Evolutionary conservation across 1,140 invertebrate genomes (phyloP).

Genomic region (Leptopilina boulardi): DNA sequence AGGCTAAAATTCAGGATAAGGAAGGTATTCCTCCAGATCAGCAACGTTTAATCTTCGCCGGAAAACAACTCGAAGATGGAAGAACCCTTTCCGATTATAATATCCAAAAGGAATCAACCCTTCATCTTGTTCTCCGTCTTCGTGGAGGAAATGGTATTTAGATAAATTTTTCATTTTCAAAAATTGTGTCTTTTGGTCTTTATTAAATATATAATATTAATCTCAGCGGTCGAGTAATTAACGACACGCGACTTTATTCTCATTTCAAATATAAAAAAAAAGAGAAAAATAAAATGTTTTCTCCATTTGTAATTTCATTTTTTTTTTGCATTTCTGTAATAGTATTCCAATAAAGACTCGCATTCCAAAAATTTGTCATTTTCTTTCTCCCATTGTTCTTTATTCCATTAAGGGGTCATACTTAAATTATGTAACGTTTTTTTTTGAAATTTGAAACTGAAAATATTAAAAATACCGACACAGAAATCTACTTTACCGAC

Average conservation of each 20-base stretch:
- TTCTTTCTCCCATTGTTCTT: no score
- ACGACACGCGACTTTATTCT: neutral
- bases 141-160: slow-evolving; percentile 55
- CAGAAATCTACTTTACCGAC: no score
- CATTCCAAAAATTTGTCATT: neutral
- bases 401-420: no score
- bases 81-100: slow-evolving; percentile 77
- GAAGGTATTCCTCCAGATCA: slow-evolving; percentile 77
- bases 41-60: slow-evolving; percentile 75
- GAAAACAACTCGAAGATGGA: slow-evolving; percentile 79
- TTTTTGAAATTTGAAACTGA: no score
- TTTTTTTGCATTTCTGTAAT: slow-evolving; percentile 46
- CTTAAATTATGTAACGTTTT: no score
- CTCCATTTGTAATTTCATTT: slow-evolving; percentile 71
- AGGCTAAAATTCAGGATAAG: slow-evolving; percentile 79
- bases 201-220: no score
- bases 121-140: slow-evolving; percentile 60
- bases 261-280: no score
- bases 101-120: slow-evolving; percentile 69
- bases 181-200: no score
- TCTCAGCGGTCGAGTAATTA: slow-evolving; percentile 78
- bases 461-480: no score
- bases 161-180: slow-evolving; percentile 76
- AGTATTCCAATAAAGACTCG: neutral
- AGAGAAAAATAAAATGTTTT: no score